Base-by-base conservation (phyloP, 2,888 invertebrate genomes). In the Pterostichus madidus region DNA sequence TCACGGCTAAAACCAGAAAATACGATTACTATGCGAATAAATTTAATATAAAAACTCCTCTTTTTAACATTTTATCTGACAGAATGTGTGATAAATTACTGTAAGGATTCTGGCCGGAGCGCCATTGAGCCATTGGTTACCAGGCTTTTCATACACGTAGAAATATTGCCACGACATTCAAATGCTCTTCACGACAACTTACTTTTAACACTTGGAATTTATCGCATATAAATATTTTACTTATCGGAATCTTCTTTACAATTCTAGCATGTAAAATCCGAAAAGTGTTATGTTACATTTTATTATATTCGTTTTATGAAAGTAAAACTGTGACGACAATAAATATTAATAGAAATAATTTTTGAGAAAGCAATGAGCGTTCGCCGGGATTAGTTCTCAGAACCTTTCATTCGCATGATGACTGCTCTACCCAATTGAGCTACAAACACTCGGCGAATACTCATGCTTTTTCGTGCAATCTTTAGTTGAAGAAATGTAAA, bases 11-110 rank as follows among this genome's bases (percentile, higher is more conserved):
- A 75, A 59, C 81, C 81, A 73, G 61, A 75, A 81, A 81, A 81
- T 81, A 61, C 75, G 81, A 81, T 81, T 81, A 81, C 81, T 81
- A 75, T 81, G 75, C 81, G 81, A 81, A 81, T 81, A 81, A 81
- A 81, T 81, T 81, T 81, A 75, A 81, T 81, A 81, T 59, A 81
- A 81, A 81, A 73, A 75, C 81, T 56, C 81, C 11, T 75, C 81
- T 44, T 61, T 61, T 75, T 79, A 79, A 79, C 79, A 64, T 81
- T 81, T 81, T 75, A 56, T 81, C 75, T 81, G 81, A 81, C 81
- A 75, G 81, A 75, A 75, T 75, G 32, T 75, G 46, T 81, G 81
- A 81, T 81, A 81, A 81, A 81, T 81, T 80, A 73, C 80, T 44
- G 59, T 61, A 59, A 59, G 81, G 56, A 39, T 77, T 56, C 39